Base-by-base conservation (phyloP, 2,797 vertebrate species). In the Sebastes vulpes region DNA sequence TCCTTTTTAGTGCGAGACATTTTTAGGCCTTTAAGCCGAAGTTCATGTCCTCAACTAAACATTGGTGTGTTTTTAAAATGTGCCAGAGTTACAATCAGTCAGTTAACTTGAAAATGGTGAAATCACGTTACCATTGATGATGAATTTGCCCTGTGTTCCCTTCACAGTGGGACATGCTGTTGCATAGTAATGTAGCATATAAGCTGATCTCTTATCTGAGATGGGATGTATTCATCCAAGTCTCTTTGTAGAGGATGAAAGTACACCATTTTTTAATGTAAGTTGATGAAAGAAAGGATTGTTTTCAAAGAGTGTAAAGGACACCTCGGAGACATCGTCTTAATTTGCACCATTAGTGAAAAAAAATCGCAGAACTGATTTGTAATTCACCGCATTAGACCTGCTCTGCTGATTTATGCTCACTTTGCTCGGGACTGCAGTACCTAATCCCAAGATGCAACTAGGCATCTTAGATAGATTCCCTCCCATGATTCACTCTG, bases 401-500 rank as follows among this genome's bases (percentile, higher is more conserved):
- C 20, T 4, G 31, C 59, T 75, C 42, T 9, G 25, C 56, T 20
- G 56, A 64, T 29, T 68, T 42, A n/a, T 29, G 11, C 61, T 59
- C 35, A n/a, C 28, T 6, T 11, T 5, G 18, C n/a, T 38, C 3
- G 4, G n/a, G 16, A 35, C 26, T 46, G 21, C 65, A 21, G 12
- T 54, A 31, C 18, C 21, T 3, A 57, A 38, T 87, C 82, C 84
- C 77, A 79, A 57, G 20, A 80, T 85, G 75, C 77, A 81, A 32
- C 48, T 29, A 71, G 66, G n/a, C 72, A 28, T 76, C 56, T 82
- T 70, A 66, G 35, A 76, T 56, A 61, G 35, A 21, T 75, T 79
- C 63, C 54, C 42, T 86, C 82, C 86, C 77, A 83, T 86, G 66
- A 88, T 82, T 90, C 73, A 65, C 53, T 85, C 63, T 59, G 83